phyloP scores from a whole-genome alignment of 2,888 invertebrate species.

The Neoaliturus tenellus region DNA sequence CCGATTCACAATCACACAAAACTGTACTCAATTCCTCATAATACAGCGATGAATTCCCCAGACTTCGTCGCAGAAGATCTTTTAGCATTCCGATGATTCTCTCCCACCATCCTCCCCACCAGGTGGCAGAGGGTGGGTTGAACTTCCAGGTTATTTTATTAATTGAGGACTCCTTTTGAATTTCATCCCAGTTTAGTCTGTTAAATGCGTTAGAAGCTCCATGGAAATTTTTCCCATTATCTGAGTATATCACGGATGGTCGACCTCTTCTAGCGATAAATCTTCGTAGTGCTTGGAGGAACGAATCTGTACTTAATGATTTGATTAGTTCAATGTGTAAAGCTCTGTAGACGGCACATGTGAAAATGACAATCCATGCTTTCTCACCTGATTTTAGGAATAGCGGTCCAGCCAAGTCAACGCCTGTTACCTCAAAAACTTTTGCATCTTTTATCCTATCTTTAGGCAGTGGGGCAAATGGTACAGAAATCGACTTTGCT shows the following conservation, averaged over 20 bases:
- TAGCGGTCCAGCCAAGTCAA: slow-evolving; percentile 68
- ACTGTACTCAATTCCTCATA: slow-evolving; percentile 56
- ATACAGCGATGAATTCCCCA: slow-evolving; percentile 27
- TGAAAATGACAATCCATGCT: slow-evolving; percentile 70
- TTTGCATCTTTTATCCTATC: slow-evolving; percentile 67
- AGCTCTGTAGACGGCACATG: slow-evolving; percentile 71
- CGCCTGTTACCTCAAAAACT: slow-evolving; percentile 68
- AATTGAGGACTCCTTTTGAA: slow-evolving; percentile 59
- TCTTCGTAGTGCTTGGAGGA: slow-evolving; percentile 68
- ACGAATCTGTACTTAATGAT: slow-evolving; percentile 67
- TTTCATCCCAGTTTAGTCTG: slow-evolving; percentile 73
- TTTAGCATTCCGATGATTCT: slow-evolving; percentile 44
- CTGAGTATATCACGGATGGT: slow-evolving; percentile 68
- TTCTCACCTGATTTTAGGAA: slow-evolving; percentile 62
- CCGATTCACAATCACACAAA: slow-evolving; percentile 52
- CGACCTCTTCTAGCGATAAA: slow-evolving; percentile 69
- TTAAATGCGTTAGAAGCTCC: slow-evolving; percentile 71
- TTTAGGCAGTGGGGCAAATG: slow-evolving; percentile 67
- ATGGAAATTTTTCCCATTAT: slow-evolving; percentile 71
- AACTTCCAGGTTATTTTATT: slow-evolving; percentile 68
- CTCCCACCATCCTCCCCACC: slow-evolving; percentile 70
- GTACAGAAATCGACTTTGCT: slow-evolving; percentile 61
- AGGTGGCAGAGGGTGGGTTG: slow-evolving; percentile 71
- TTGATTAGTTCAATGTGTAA: slow-evolving; percentile 70
- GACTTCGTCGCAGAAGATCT: slow-evolving; percentile 36